Percentiles rank a stretch among this genome's conserved stretches.
phyloP scores from a whole-genome alignment of 2,888 invertebrate genomes.

The Arenicola marina region DNA sequence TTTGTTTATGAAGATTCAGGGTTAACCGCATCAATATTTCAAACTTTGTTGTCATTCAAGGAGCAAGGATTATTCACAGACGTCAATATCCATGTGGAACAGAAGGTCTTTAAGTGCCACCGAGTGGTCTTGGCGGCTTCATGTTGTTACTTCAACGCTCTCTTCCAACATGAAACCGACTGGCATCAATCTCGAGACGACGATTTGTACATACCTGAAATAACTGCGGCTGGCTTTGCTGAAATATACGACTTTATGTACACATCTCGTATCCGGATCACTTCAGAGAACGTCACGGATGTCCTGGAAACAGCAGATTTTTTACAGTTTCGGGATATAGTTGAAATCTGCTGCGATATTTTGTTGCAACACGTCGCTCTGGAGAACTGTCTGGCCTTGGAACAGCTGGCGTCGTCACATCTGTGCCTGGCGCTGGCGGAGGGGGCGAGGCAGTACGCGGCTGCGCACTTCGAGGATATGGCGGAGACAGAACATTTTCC shows the following conservation, averaged over 20 bases:
- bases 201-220: background rate
- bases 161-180: slow-evolving; percentile 3
- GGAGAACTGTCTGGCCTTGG: background rate
- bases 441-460: background rate
- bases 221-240: slow-evolving; percentile 1
- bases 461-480: background rate
- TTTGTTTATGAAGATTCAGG: no score
- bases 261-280: background rate
- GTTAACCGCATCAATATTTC: no score
- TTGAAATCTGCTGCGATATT: background rate
- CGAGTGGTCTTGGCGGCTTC: slow-evolving; percentile 8
- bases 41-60: no score
- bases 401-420: slow-evolving; percentile 6
- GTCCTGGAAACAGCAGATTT: slow-evolving; percentile 9
- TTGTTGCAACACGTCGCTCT: slow-evolving; percentile 5
- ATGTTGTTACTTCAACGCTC: slow-evolving; percentile 8
- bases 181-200: background rate
- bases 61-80: no score
- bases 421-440: slow-evolving; percentile 5
- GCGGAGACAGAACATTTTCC: no score
- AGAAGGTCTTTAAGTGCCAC: slow-evolving; percentile 13
- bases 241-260: slow-evolving; percentile 4
- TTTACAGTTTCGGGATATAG: slow-evolving; percentile 10
- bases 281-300: slow-evolving; percentile 4
- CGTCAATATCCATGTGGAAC: no score